Percentiles rank a stretch among this genome's conserved stretches.
Evolutionary conservation across 2,888 invertebrate genomes (phyloP).

Genomic region (Habrosyne pyritoides): DNA sequence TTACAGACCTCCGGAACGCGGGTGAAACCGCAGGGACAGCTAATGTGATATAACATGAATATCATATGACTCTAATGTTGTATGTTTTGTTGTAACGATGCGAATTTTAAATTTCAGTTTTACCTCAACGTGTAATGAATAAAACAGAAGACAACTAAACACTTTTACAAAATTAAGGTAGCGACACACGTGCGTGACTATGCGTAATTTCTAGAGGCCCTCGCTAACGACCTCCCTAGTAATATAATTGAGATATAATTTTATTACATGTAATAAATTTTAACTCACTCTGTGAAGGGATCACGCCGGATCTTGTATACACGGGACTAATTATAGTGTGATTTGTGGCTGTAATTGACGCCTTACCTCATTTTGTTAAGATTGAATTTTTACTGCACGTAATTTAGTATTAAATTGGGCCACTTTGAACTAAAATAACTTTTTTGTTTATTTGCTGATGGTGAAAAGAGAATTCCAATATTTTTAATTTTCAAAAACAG

Average conservation of each 20-base stretch:
- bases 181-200: constrained; percentile 17
- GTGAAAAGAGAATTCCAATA: no score
- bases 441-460: no score
- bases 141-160: constrained; percentile 3
- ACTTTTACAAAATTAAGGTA: constrained; percentile 1
- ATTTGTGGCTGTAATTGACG: background rate
- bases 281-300: background rate
- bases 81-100: no score
- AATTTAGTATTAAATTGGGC: background rate
- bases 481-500: no score
- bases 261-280: constrained; percentile 6
- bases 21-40: no score
- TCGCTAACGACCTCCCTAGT: constrained; percentile 21
- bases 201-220: constrained; percentile 19
- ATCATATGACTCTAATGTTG: no score
- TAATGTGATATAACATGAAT: no score
- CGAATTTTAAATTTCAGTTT: background rate
- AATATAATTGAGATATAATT: constrained; percentile 9
- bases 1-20: no score
- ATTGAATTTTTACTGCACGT: background rate
- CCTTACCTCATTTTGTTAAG: background rate
- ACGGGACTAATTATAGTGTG: background rate
- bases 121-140: constrained; percentile 1
- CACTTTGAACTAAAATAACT: no score
- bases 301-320: background rate